Evolutionary conservation across 1,140 invertebrate genomes (phyloP), one percentile per base, ranked within the genome.

Genomic region (Orchesella cincta): DNA sequence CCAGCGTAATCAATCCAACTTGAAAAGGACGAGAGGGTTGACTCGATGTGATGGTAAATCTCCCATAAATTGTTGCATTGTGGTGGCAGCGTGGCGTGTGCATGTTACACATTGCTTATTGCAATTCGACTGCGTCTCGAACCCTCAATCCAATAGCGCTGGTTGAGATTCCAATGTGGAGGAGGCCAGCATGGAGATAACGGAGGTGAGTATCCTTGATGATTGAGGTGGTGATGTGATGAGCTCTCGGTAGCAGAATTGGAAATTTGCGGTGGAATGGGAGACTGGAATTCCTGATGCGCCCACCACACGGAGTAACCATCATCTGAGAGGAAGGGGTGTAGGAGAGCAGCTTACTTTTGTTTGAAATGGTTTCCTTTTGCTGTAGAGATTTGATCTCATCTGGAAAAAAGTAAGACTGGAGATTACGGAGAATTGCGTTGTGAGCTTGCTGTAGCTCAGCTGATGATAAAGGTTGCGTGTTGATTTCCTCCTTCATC

Each of bases 31-130:
- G 57, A 16, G 80, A 23, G 14, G 76, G 28, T 34, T 80, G 0
- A 86, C 81, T 57, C 84, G 35, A 34, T 79, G 62, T 29, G 20
- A n/a, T 5, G 84, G 84, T 1, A 86, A 73, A 54, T 83, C 57
- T 16, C 78, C 84, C 85, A 86, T 86, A 1, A 81, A 12, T 2
- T 76, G 82, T 29, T 75, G 64, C 8, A 77, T 29, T 23, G 71
- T 8, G 31, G 18, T 67, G 12, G 81, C 78, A 34, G 77, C 76
- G 14, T 75, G 34, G 20, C 74, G 81, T 28, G 81, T 82, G 77
- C 62, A 67, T 31, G 54, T 62, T 62, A 62, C 54, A 28, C 54
- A 62, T 28, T 62, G 8, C 5, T 26, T 12, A 18, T 14, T 5
- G 23, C 26, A 67, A 67, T 8, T 29, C 8, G 14, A 67, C 31